Conservation (phyloP, 2,113 vertebrate species). For the Phasianus colchicus region DNA sequence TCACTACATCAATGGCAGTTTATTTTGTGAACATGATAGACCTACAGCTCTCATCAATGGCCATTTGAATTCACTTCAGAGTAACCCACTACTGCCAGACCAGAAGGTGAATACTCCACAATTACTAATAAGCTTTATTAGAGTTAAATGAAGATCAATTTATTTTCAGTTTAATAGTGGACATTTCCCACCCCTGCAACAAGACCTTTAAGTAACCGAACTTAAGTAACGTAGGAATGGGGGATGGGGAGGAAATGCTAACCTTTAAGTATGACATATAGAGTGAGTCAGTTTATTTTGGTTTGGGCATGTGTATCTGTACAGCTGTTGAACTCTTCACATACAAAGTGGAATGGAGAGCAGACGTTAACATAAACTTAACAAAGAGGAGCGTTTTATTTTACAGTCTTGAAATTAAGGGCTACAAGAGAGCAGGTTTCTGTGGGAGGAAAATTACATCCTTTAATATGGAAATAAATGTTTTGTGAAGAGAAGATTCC, state of each 20-base stretch:
- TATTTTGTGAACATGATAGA: slow-evolving; percentile 99
- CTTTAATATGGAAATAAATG: slow-evolving; percentile 41
- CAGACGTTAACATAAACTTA: neutral
- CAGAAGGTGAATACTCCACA: slow-evolving; percentile 92
- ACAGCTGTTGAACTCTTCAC: neutral
- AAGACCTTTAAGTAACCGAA: slow-evolving; percentile 35
- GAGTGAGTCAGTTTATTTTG: slow-evolving; percentile 7
- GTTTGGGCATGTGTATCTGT: slow-evolving; percentile 9
- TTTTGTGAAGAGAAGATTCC: slow-evolving; percentile 50
- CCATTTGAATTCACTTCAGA: slow-evolving; percentile 99
- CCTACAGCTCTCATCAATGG: slow-evolving; percentile 99
- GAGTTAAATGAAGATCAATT: slow-evolving; percentile 65
- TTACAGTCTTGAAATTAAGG: slow-evolving; percentile 41
- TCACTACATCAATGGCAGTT: slow-evolving; percentile 99
- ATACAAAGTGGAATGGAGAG: neutral
- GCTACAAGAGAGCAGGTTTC: slow-evolving; percentile 1
- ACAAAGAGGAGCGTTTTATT: slow-evolving; percentile 15
- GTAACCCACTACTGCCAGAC: slow-evolving; percentile 98
- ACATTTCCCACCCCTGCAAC: slow-evolving; percentile 4
- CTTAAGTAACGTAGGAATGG: slow-evolving; percentile 14
- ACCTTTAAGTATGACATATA: neutral
- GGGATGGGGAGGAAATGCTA: neutral
- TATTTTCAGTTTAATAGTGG: slow-evolving; percentile 41
- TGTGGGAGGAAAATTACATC: slow-evolving; percentile 35
- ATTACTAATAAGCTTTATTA: slow-evolving; percentile 81